Evolutionary conservation across 2,888 invertebrate species (phyloP).

Genomic region (Notodonta dromedarius): DNA sequence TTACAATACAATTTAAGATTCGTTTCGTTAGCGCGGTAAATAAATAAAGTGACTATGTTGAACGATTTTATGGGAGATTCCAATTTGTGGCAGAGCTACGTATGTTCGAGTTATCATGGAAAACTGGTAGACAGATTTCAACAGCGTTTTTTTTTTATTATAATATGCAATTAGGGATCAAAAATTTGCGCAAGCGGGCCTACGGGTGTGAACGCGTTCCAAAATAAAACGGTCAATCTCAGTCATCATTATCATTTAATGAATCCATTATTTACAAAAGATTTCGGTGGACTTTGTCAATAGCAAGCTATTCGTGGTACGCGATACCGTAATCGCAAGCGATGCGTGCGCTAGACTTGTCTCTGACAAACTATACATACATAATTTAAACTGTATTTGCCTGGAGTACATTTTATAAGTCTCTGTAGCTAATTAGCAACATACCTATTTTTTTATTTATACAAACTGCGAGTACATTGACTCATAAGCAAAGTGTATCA

Average conservation of each 20-base stretch:
- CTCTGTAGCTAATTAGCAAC: not conserved
- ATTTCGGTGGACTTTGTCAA: conserved; percentile 78
- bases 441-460: not conserved
- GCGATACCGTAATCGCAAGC: conserved; percentile 46
- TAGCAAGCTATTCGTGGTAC: conserved; percentile 51
- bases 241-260: conserved; percentile 78
- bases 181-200: too few relatives aligned
- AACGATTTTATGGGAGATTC: not conserved
- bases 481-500: not conserved
- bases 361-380: conserved; percentile 11
- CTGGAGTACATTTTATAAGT: conserved; percentile 11
- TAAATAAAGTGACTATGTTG: not conserved
- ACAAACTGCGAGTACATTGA: conserved; percentile 1
- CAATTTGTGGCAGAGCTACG: too few relatives aligned
- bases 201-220: not conserved
- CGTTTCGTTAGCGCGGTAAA: not conserved
- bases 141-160: too few relatives aligned
- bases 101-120: too few relatives aligned
- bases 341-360: conserved; percentile 40
- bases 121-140: too few relatives aligned
- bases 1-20: not conserved
- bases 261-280: conserved; percentile 79
- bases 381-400: conserved; percentile 31
- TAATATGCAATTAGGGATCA: too few relatives aligned
- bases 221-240: conserved; percentile 43